Evolutionary conservation across 1,140 invertebrate genomes (phyloP), one percentile per base, ranked within the genome.

Genomic region (Drosophila hydei): DNA sequence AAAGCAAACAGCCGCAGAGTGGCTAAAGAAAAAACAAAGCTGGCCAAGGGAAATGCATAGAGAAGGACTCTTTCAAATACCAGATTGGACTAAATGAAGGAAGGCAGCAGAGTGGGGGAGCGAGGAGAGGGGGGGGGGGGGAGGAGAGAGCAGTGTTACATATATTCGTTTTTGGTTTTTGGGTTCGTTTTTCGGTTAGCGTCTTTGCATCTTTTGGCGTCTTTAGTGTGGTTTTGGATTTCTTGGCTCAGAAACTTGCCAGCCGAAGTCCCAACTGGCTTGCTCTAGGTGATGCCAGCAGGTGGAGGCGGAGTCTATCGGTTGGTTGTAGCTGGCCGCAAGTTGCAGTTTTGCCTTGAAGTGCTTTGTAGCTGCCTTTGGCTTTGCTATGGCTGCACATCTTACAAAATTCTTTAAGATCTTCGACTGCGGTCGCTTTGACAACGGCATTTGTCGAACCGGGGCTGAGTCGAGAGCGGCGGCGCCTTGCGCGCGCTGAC

Each of bases 331-430:
- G 30, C 38, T 30, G 51, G 61, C 77, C 77, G 70, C 73, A 85
- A 84, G 79, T 75, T 84, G 81, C 81, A 85, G 80, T 80, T 80
- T 50, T 61, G 38, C 54, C 21, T 56, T 67, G 70, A 69, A 77
- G 77, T 67, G 71, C 72, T 84, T 79, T 84, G 67, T 75, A 69
- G 62, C 51, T 52, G 63, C 27, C 23, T 36, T 67, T 52, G 47
- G 43, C 40, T 63, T 62, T 69, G 25, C 36, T 55, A 43, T 60
- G 50, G 52, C 18, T 60, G 33, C 64, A 76, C 71, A 61, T 83
- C 75, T 73, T 90, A 70, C 55, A 55, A 88, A 90, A 89, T 90
- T 90, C 88, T 90, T 90, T 90, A 90, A 90, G 88, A 90, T 90
- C 84, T 90, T 77, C 79, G 79, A 79, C 68, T 90, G 88, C 71